Conservation (phyloP, 2,888 invertebrate genomes). For the Agrilus cyanescens region DNA sequence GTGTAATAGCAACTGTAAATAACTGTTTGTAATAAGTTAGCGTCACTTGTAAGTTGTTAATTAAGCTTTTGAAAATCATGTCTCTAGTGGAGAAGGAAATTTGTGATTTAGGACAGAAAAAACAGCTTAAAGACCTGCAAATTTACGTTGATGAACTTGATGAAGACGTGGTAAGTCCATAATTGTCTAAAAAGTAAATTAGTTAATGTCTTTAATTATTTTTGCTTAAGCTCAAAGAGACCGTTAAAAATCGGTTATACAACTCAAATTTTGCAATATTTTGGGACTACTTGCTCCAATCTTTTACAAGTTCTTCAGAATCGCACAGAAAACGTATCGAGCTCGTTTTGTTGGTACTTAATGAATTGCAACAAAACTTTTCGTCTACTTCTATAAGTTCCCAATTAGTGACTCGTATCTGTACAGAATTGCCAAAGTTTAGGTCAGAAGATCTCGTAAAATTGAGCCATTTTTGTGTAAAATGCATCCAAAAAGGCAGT, state of each 20-base stretch:
- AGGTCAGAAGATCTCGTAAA: slow-evolving; percentile 40
- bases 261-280: slow-evolving; percentile 21
- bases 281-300: slow-evolving; percentile 28
- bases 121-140: slow-evolving; percentile 19
- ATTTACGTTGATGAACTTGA: slow-evolving; percentile 17
- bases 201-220: neutral
- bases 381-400: slow-evolving; percentile 31
- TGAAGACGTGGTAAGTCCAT: slow-evolving; percentile 18
- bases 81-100: slow-evolving; percentile 17
- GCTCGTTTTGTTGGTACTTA: slow-evolving; percentile 22
- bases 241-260: slow-evolving; percentile 19
- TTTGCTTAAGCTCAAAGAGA: slow-evolving; percentile 20
- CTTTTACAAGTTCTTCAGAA: slow-evolving; percentile 21
- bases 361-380: slow-evolving; percentile 24
- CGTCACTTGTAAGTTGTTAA: no score
- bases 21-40: no score
- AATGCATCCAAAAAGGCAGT: slow-evolving; percentile 40
- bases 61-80: slow-evolving; percentile 4
- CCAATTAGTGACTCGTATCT: slow-evolving; percentile 39
- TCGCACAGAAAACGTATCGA: slow-evolving; percentile 25
- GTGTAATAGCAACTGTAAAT: no score
- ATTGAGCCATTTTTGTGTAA: slow-evolving; percentile 43
- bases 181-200: neutral
- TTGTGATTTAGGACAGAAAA: slow-evolving; percentile 23
- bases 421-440: slow-evolving; percentile 39